Base-by-base conservation (phyloP, 2,113 vertebrate species). In the Caranx melampygus region DNA sequence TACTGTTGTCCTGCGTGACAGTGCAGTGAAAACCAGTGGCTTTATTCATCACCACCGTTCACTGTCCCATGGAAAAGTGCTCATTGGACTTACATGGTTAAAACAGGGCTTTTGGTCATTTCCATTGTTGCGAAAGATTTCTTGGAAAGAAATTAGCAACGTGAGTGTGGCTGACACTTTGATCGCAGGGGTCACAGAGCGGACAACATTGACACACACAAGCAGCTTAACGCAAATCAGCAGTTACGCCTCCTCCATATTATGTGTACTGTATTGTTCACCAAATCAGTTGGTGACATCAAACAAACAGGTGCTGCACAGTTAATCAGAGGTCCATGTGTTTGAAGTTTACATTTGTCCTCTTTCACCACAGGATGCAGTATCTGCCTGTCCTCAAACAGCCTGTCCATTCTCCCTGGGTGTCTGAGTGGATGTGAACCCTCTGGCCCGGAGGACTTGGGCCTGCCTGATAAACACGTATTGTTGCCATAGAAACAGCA, bases 401-500 rank as follows among this genome's bases (percentile, higher is more conserved):
- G 52, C 75, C 51, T 58, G 72, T 31, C 34, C 16, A 31, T 21
- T 55, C 55, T 62, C 74, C 37, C 72, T 26, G 45, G 63, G 61
- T 63, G 67, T 80, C 62, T 67, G 44, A 72, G 86, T 59, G 40
- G 72, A 84, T 42, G 49, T 74, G 70, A 87, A 82, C 83, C 49
- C 76, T 75, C 51, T 33, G 40, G 81, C 82, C 87, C 45, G 3
- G 33, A 33, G 9, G 63, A 75, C 78, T 76, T 63, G 31, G 72
- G 87, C 75, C 70, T 64, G 71, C 73, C 78, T 75, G 51, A 44
- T 62, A 90, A 87, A 89, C 71, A 77, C 15, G n/a, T 78, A 34
- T 16, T 78, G 91, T 94, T 92, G 88, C 92, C 74, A 94, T 93
- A 85, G 92, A 82, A 93, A 94, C 93, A 58, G 81, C 55, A 49